Evolutionary conservation across 1,140 invertebrate species (phyloP).

Genomic region (Hypothenemus hampei): DNA sequence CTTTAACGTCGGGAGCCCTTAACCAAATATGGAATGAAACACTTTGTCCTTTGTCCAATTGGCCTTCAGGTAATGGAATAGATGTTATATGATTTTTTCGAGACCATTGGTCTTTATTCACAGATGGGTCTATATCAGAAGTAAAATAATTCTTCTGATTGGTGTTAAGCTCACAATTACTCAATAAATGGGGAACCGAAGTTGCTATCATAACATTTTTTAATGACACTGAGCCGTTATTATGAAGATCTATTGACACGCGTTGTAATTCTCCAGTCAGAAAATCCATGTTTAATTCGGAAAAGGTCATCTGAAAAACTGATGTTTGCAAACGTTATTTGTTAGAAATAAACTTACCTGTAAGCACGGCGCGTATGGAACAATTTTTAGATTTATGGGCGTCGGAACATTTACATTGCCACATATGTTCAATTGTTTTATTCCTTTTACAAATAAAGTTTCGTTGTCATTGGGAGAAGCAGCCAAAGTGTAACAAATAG

Average conservation of each 20-base stretch:
- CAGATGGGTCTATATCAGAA: conserved; percentile 40
- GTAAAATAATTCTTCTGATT: conserved; percentile 33
- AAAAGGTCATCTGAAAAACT: conserved; percentile 59
- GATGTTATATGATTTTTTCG: conserved; percentile 51
- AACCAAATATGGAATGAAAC: conserved; percentile 62
- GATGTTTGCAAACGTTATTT: background rate
- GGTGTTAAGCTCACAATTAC: conserved; percentile 36
- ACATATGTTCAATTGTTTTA: conserved; percentile 56
- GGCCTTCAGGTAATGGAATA: conserved; percentile 46
- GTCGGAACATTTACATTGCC: conserved; percentile 41
- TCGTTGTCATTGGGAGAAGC: conserved; percentile 39
- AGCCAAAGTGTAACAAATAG: conserved; percentile 46
- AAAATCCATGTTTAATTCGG: conserved; percentile 61
- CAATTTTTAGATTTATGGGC: conserved; percentile 57
- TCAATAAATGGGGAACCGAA: conserved; percentile 63
- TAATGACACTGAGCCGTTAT: conserved; percentile 62
- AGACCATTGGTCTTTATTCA: conserved; percentile 47
- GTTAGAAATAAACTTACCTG: conserved; percentile 51
- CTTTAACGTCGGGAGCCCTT: conserved; percentile 59
- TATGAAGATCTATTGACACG: conserved; percentile 63
- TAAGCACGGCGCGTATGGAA: conserved; percentile 65
- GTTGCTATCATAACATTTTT: conserved; percentile 62
- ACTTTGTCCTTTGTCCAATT: conserved; percentile 53
- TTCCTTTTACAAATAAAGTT: conserved; percentile 54
- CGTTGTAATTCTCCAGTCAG: conserved; percentile 68